phyloP scores from a whole-genome alignment of 1,140 invertebrate species.

The Drosophila repleta region DNA sequence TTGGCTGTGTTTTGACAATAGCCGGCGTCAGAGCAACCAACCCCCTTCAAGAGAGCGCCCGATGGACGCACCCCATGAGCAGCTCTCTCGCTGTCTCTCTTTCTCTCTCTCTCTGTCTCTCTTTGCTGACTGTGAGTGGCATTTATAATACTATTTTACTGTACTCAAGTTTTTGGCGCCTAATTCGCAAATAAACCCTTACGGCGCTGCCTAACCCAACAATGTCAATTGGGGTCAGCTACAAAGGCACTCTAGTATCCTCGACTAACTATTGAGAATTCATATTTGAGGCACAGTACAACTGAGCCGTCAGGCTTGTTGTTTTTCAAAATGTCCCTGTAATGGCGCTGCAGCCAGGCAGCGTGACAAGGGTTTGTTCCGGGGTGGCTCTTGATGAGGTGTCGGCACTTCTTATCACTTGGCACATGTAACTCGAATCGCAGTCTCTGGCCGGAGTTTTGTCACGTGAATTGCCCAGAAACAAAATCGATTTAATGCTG shows the following conservation, averaged over 20 bases:
- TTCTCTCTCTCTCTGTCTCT: background rate
- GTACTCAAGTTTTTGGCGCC: slow-evolving; percentile 42
- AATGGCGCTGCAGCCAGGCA: slow-evolving; percentile 1
- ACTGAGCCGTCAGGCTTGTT: background rate
- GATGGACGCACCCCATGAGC: slow-evolving; percentile 12
- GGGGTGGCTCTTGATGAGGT: slow-evolving; percentile 43
- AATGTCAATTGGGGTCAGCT: slow-evolving; percentile 7
- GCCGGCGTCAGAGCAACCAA: slow-evolving; percentile 20
- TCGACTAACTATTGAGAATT: background rate
- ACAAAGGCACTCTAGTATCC: background rate
- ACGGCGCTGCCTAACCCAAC: slow-evolving; percentile 16
- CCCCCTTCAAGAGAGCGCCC: background rate
- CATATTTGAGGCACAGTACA: background rate
- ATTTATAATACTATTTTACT: slow-evolving; percentile 22
- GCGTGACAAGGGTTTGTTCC: slow-evolving; percentile 19
- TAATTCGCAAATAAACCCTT: slow-evolving; percentile 7
- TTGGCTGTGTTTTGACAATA: slow-evolving; percentile 21
- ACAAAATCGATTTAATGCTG: slow-evolving; percentile 68
- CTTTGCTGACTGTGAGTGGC: background rate
- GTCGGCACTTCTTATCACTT: slow-evolving; percentile 39
- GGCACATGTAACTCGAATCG: slow-evolving; percentile 59
- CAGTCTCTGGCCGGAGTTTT: slow-evolving; percentile 30
- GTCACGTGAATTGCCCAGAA: slow-evolving; percentile 52
- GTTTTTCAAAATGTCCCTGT: slow-evolving; percentile 22
- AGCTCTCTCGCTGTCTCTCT: background rate